Base-by-base conservation (phyloP, 2,113 vertebrate species). In the Desmodus rotundus region DNA sequence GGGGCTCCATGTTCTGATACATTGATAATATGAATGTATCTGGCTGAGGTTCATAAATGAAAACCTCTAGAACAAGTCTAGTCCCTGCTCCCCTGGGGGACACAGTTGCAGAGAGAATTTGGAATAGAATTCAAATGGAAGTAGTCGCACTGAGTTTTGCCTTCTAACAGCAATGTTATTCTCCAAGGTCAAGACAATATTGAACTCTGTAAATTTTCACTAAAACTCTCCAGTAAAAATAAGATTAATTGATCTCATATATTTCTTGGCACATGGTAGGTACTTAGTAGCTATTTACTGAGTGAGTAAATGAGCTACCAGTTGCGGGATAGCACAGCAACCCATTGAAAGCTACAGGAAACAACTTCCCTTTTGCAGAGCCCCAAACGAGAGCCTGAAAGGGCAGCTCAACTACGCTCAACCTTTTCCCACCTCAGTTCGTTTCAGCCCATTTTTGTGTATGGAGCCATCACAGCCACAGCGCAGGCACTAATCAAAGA, bases 261-360 rank as follows among this genome's bases (percentile, higher is more conserved):
- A 28, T 85, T 88, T 7, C 22, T 85, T 97, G 33, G 17, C 43
- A 74, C 31, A 28, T 58, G 11, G n/a, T 61, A n/a, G 13, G 38
- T 68, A 22, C 52, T 90, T 38, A 70, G 16, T 31, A 81, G 9
- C 74, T 94, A 83, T 68, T 95, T 78, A 76, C 28, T 68, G n/a
- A 84, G 61, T 96, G 87, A 76, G 58, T 28, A 95, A 94, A 82
- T 84, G 47, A 93, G 78, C 24, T 80, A 83, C 94, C 61, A 45
- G 4, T 24, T 86, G 97, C 83, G 91, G 50, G 31, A 63, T 61
- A 84, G 56, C 0, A 61, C 94, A 91, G 65, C 17, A 36, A 70
- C 19, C 0, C 50, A 22, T 3, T 65, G 50, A 68, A 93, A 91
- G 52, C 54, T 80, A 72, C 89, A 95, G 38, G 17, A 74, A 84